Evolutionary conservation across 1,140 invertebrate genomes (phyloP), one percentile per base, ranked within the genome.

Genomic region (Zaprionus tsacasi): DNA sequence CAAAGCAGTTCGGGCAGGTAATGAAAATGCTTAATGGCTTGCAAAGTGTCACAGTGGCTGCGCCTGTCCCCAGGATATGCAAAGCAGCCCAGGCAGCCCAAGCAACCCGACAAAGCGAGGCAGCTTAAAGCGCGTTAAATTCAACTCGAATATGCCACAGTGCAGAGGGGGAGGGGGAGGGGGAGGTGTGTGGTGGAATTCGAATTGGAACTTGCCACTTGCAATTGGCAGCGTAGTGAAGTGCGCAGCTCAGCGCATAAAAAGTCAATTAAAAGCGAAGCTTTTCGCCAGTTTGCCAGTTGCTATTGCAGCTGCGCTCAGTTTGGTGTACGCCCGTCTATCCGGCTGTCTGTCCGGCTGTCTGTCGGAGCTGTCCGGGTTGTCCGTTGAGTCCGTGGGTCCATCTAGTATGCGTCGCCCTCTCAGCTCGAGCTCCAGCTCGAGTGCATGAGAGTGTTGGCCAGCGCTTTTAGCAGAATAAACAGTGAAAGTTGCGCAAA

Each of bases 11-110:
- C 63, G 72, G 79, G 78, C 83, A 88, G 83, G 83, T 88, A 88
- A 88, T 88, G 83, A 88, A 88, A 88, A 88, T 88, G 83, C 83
- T 88, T 88, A 88, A 88, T 88, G 83, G 83, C 83, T 88, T 88
- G 83, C 83, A 88, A 88, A 88, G 83, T 88, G 83, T 88, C 83
- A 89, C 85, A 89, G 80, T 89, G 85, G 83, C 83, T 83, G 83
- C 83, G 82, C 83, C 79, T 79, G 67, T 86, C 50, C 25, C 50
- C n/a, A n/a, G 65, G 65, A 59, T 79, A 55, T 74, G 78, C 21
- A 38, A 59, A 38, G 57, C 36, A 21, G 33, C 40, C 40, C n/a
- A 59, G 25, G 57, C 36, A 21, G 33, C 40, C 40, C n/a, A 45
- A 45, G 40, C 38, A 12, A 40, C 13, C 38, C 38, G 13, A 12